Evolutionary conservation across 2,888 invertebrate genomes (phyloP).

Genomic region (Yponomeuta plumbellus): DNA sequence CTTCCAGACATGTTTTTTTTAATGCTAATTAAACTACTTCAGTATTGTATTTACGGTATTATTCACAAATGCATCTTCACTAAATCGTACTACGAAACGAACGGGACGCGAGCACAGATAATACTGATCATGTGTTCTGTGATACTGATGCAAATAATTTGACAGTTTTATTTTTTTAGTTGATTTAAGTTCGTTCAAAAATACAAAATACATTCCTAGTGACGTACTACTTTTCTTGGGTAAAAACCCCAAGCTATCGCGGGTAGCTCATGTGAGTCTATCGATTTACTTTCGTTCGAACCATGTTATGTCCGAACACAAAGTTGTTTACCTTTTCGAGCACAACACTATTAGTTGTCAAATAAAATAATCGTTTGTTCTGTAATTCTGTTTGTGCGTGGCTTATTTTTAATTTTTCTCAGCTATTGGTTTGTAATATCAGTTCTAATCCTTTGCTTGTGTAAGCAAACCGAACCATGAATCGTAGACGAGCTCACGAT

Average conservation of each 20-base stretch:
- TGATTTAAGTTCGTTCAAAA: no score
- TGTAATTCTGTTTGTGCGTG: not conserved
- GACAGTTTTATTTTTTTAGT: no score
- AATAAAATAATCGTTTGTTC: not conserved
- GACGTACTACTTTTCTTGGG: no score
- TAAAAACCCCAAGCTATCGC: no score
- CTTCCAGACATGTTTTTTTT: constrained; percentile 56
- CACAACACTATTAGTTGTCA: not conserved
- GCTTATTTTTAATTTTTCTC: not conserved
- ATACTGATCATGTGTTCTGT: not conserved
- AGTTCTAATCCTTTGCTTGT: not conserved
- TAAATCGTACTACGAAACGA: not conserved
- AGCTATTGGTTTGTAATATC: not conserved
- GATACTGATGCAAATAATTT: no score
- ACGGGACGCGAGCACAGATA: not conserved
- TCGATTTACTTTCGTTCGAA: not conserved
- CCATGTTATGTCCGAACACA: not conserved
- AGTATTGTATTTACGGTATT: not conserved
- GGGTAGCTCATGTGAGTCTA: not conserved
- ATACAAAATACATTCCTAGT: no score
- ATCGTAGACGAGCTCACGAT: constrained; percentile 86
- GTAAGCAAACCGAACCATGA: constrained; percentile 69
- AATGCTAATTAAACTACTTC: not conserved
- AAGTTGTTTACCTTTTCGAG: not conserved
- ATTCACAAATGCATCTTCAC: not conserved